Evolutionary conservation across 2,888 invertebrate species (phyloP), one percentile per base, ranked within the genome.

Genomic region (Stictocephala bisonia): DNA sequence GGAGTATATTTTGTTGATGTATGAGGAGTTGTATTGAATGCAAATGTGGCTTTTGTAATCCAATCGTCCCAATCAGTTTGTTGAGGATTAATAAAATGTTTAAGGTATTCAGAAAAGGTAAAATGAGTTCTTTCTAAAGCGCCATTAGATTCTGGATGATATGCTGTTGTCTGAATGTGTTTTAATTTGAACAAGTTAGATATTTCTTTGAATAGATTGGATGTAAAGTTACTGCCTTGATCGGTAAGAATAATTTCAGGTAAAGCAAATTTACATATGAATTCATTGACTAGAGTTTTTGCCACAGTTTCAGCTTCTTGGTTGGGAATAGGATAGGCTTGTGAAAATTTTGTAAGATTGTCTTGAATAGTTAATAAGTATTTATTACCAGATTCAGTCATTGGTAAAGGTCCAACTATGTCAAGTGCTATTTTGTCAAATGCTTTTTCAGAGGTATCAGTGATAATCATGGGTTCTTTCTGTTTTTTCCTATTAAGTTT

Each of bases 71-170:
- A 48, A 48, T 48, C 48, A 9, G 48, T 48, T 18, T 48, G 15
- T n/a, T n/a, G 7, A 18, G 7, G 9, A 18, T n/a, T 48, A 22
- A 48, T 18, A 18, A 11, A 48, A 13, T 48, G 48, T 11, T 7
- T 18, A 15, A 56, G 56, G 27, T 24, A 56, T 56, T 56, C 26
- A 9, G 3, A 7, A 24, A 56, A n/a, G 11, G 56, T 27, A 26
- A 24, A 26, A 26, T 56, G 27, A 56, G 56, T 24, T 24, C 56
- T 29, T 26, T 56, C 56, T 4, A 56, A 26, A n/a, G 56, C 56
- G 20, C 56, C 56, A 26, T 56, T 56, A 6, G 56, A 56, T 56
- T 56, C 56, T 9, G 56, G 26, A 13, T 56, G 56, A 56, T 53
- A 53, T n/a, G 48, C 48, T 18, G 48, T 48, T 11, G 9, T 11